Evolutionary conservation across 2,888 invertebrate species (phyloP), one percentile per base, ranked within the genome.

Genomic region (Rhagium mordax): DNA sequence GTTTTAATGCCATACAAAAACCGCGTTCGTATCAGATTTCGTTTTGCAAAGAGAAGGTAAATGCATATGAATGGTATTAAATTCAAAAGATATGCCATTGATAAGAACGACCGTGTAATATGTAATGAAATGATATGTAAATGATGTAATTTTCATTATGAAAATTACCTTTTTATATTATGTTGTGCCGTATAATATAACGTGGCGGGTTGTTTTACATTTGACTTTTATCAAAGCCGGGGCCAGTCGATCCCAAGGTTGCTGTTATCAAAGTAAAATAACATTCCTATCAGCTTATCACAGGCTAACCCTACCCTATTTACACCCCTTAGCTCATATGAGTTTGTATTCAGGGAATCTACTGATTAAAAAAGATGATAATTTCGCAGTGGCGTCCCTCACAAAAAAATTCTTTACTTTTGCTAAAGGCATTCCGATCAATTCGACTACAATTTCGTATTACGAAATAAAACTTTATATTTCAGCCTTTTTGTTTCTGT

Each of bases 271-370:
- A 78, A 59, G 76, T 77, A 79, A 79, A 81, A 81, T 81, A 80
- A 79, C 81, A 81, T 83, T 83, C 78, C 80, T 81, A 84, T 84
- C 83, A 78, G 80, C 79, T 81, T 83, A 83, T 83, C 83, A 78
- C 72, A 65, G 79, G 75, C 83, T 81, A 80, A 82, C 83, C 82
- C 70, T 62, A 55, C 61, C 62, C 84, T 79, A 78, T 82, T 81
- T 82, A 78, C 83, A 82, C 83, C 84, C 82, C 80, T 78, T 66
- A 29, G 70, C 71, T 77, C 76, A 76, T 79, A 81, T 75, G 80
- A 77, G 77, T 74, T 74, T 73, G 75, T 77, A 74, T 81, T 79
- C 79, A 74, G 68, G 75, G 77, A 78, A 79, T 71, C 49, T 49
- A 29, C 61, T 71, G 78, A 78, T 78, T 78, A 75, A 77, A 77